Evolutionary conservation across 1,140 invertebrate genomes (phyloP).

Genomic region (Gryon sp.): DNA sequence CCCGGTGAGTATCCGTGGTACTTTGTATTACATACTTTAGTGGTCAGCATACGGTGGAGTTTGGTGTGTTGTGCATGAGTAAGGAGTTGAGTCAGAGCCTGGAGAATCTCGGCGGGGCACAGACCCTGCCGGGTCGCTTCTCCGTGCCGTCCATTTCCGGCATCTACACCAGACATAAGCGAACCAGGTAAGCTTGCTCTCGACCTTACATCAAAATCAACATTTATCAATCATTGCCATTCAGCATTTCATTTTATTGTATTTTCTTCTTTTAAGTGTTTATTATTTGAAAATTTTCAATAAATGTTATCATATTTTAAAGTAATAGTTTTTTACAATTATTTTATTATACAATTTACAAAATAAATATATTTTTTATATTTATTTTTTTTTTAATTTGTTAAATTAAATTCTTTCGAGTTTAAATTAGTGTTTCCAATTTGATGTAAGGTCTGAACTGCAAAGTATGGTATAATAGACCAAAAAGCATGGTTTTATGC

Average conservation of each 20-base stretch:
- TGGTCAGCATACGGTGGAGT: constrained; percentile 81
- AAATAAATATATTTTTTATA: neutral
- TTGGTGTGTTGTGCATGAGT: constrained; percentile 81
- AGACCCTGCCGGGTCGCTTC: constrained; percentile 80
- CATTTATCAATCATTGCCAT: neutral
- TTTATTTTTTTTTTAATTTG: neutral
- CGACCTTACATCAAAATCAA: constrained; percentile 41
- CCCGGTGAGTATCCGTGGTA: constrained; percentile 78
- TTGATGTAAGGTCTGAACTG: constrained; percentile 32
- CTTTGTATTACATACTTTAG: constrained; percentile 80
- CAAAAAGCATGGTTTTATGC: neutral
- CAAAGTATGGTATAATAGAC: constrained; percentile 1
- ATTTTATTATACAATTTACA: no score
- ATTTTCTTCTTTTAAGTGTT: no score
- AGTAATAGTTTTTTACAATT: no score
- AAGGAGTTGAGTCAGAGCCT: constrained; percentile 81
- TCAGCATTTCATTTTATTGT: no score
- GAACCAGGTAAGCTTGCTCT: constrained; percentile 80
- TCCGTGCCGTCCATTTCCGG: constrained; percentile 80
- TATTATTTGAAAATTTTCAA: no score
- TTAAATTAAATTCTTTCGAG: neutral
- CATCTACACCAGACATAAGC: constrained; percentile 81
- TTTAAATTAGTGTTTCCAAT: neutral
- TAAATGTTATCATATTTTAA: no score
- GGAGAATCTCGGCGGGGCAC: constrained; percentile 81